Evolutionary conservation across 2,888 invertebrate species (phyloP), one percentile per base, ranked within the genome.

Genomic region (Chloroclysta siterata): DNA sequence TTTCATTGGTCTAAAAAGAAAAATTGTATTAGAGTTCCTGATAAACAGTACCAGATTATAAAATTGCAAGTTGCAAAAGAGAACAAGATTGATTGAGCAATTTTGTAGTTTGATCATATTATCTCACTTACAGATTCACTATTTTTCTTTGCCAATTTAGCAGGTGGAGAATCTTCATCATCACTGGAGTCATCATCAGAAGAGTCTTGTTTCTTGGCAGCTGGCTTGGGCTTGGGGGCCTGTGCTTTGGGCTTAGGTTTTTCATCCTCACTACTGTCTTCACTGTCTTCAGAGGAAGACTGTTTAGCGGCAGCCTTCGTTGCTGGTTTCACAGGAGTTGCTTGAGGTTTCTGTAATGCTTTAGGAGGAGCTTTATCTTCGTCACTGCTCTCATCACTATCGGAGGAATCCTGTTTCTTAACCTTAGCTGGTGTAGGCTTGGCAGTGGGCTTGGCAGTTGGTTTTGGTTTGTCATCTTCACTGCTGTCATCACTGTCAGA

Each of bases 361-460:
- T 75, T 73, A 15, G 63, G 69, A 48, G 63, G 65, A 63, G 60
- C 59, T 71, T 76, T 70, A 6, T 78, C 76, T 68, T 81, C 84
- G 13, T 86, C 84, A 65, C 86, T 86, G n/a, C 89, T 88, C 3
- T 89, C 88, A 57, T 85, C 85, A 15, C 63, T 59, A 15, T 46
- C 46, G 7, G 63, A 63, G 10, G 63, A 54, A 46, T 84, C 82
- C 70, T 87, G 85, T 73, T 87, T 85, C 51, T 82, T 79, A 10
- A 65, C 67, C 66, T 78, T 78, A 15, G 66, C 62, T 48, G 69
- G 68, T 33, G 68, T 60, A 1, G 41, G 42, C 53, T 70, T 70
- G 0, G 65, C 55, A 42, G 58, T 29, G 5, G 60, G 58, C 48
- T 74, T 74, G 29, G 55, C 15, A 22, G 22, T 22, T 22, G 22